Conservation (phyloP, 2,113 vertebrate species). For the Urocitellus parryii region DNA sequence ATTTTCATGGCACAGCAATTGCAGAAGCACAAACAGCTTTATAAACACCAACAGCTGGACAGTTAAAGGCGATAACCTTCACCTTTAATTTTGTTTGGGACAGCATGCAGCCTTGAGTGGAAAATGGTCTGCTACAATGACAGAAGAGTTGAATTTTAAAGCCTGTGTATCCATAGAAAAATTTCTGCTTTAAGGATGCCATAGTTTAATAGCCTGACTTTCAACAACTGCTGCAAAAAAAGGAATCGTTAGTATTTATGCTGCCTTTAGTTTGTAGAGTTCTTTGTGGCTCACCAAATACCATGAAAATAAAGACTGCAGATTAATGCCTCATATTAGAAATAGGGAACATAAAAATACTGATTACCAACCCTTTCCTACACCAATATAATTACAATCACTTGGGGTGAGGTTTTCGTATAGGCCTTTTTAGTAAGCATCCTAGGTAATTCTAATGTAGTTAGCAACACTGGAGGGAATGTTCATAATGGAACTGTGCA, state of each 20-base stretch:
- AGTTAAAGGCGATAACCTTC: neutral
- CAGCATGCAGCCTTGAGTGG: neutral
- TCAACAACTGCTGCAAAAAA: constrained; percentile 29
- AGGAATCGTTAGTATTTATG: neutral
- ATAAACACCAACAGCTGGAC: constrained; percentile 46
- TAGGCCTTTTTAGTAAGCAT: neutral
- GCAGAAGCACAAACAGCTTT: neutral
- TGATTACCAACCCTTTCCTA: neutral
- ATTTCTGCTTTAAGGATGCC: constrained; percentile 7
- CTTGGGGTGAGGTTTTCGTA: neutral
- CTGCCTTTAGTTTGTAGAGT: neutral
- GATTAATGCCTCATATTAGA: neutral
- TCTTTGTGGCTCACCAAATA: neutral
- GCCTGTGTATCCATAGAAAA: constrained; percentile 16
- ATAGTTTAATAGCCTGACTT: constrained; percentile 8
- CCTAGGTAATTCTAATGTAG: neutral
- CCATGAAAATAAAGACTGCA: neutral
- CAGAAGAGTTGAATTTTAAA: constrained; percentile 40
- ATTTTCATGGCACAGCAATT: neutral
- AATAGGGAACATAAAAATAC: neutral
- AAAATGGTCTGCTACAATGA: constrained; percentile 50
- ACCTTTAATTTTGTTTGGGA: constrained; percentile 28
- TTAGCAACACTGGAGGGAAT: neutral
- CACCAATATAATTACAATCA: neutral
- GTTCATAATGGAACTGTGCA: neutral